Conservation (phyloP, 2,888 invertebrate genomes). For the Pandemis cinnamomeana region DNA sequence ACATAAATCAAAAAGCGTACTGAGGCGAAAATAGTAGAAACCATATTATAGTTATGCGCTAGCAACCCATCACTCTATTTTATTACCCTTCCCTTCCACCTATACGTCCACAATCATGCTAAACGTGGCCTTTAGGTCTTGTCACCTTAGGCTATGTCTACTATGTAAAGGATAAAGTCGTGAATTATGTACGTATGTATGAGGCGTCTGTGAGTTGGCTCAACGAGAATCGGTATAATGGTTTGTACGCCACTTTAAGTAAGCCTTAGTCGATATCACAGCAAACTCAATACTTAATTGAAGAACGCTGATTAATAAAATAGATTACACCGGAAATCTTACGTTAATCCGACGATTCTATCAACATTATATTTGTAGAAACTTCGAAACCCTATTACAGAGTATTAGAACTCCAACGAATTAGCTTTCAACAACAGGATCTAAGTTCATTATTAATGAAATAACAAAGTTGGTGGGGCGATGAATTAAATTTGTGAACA, state of each 20-base stretch:
- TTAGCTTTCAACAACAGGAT: slow-evolving; percentile 12
- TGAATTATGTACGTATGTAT: no score
- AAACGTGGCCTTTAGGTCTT: no score
- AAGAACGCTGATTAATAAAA: not conserved
- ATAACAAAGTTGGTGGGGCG: slow-evolving; percentile 9
- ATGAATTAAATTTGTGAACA: slow-evolving; percentile 33
- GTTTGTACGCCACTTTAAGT: not conserved
- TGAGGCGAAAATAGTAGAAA: no score
- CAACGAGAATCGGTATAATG: not conserved
- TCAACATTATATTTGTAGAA: not conserved
- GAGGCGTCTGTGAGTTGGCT: no score
- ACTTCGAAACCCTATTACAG: not conserved
- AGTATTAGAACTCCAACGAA: slow-evolving; percentile 6
- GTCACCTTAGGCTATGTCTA: no score
- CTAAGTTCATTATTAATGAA: slow-evolving; percentile 11
- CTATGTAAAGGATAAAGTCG: no score
- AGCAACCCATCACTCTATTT: no score
- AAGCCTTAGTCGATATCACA: not conserved
- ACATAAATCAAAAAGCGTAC: no score
- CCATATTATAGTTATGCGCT: no score
- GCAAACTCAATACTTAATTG: not conserved
- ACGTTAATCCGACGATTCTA: not conserved
- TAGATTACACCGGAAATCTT: not conserved
- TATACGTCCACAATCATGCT: no score
- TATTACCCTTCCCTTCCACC: no score